Evolutionary conservation across 2,888 invertebrate genomes (phyloP).

Genomic region (Xestia ashworthii): DNA sequence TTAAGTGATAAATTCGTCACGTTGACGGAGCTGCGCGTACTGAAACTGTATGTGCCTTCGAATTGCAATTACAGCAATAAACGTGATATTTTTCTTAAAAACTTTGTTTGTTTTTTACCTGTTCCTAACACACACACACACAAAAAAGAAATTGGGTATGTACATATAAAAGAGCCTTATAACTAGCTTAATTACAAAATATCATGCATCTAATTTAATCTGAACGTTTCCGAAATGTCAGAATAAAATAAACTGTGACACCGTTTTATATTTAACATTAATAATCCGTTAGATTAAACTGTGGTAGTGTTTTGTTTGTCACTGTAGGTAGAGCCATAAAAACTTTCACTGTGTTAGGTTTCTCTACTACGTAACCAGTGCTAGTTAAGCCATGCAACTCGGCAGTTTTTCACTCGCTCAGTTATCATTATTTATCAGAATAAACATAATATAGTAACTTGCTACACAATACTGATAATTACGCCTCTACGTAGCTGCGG

Average conservation of each 20-base stretch:
- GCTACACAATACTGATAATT: constrained; percentile 16
- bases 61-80: constrained; percentile 89
- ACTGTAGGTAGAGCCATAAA: constrained; percentile 75
- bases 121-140: constrained; percentile 49
- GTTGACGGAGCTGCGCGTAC: constrained; percentile 89
- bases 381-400: constrained; percentile 75
- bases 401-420: constrained; percentile 52
- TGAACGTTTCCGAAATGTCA: constrained; percentile 42
- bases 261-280: constrained; percentile 61
- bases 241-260: constrained; percentile 59
- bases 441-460: constrained; percentile 15
- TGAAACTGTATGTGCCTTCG: constrained; percentile 87
- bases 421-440: constrained; percentile 46
- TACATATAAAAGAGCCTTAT: constrained; percentile 11
- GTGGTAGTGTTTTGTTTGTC: constrained; percentile 73
- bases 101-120: constrained; percentile 70
- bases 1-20: constrained; percentile 83
- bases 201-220: constrained; percentile 10
- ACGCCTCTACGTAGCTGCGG: constrained; percentile 25
- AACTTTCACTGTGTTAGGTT: constrained; percentile 87
- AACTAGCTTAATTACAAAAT: constrained; percentile 23
- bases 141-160: constrained; percentile 45
- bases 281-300: constrained; percentile 65
- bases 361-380: constrained; percentile 83
- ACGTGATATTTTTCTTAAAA: constrained; percentile 87